Conservation (phyloP, 2,797 vertebrate genomes). For the Amblyopsis hoosieri region DNA sequence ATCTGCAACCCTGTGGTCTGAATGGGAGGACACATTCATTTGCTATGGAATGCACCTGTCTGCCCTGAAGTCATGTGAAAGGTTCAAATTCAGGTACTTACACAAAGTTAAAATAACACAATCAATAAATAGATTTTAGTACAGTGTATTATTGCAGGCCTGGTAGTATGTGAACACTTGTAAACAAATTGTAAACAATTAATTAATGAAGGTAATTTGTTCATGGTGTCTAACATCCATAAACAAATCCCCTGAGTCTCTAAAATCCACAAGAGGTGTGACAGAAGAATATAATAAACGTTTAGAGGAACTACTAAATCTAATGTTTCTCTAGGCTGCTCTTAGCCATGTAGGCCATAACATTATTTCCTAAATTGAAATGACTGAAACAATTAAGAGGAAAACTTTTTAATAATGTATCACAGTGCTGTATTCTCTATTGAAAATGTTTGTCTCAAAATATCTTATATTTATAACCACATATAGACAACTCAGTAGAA, state of each 20-base stretch:
- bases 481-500: constrained; percentile 12
- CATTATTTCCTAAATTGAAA: constrained; percentile 8
- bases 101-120: no score
- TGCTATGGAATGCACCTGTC: constrained; percentile 64
- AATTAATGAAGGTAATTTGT: constrained; percentile 90
- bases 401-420: neutral
- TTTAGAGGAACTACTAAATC: constrained; percentile 69
- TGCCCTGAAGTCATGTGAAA: no score
- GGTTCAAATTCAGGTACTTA: no score
- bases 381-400: neutral
- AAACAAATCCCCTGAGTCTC: constrained; percentile 67
- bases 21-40: constrained; percentile 61
- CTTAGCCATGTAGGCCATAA: neutral
- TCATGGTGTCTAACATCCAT: constrained; percentile 84
- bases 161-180: no score
- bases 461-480: neutral
- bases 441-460: neutral
- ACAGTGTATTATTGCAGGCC: neutral
- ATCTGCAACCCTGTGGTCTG: neutral
- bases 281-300: constrained; percentile 76
- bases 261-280: constrained; percentile 69
- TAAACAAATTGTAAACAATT: constrained; percentile 71
- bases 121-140: neutral
- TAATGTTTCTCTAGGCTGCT: constrained; percentile 26
- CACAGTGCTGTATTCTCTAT: neutral